A percentile compares a stretch with the other conserved stretches of the same genome.
phyloP scores from a whole-genome alignment of 2,113 vertebrate genomes.

The Gasterosteus nipponicus region DNA sequence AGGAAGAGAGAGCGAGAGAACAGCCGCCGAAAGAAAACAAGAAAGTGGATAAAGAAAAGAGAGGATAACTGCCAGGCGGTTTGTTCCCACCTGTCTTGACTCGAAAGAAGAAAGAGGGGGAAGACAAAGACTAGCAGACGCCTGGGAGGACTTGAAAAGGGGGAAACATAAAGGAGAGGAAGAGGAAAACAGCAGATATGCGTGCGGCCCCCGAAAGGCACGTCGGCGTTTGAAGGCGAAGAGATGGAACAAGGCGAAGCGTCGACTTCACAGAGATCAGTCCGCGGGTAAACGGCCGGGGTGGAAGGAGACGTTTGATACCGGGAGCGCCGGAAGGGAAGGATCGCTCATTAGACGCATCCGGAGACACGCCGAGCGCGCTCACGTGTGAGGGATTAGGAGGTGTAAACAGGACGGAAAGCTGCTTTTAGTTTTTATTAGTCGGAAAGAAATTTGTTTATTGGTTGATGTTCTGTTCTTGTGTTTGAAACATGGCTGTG shows the following conservation, averaged over 20 bases:
- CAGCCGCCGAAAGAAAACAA: constrained; percentile 58
- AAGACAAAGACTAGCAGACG: constrained; percentile 70
- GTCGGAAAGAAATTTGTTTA: constrained; percentile 35
- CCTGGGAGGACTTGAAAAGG: constrained; percentile 76
- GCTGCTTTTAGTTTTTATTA: constrained; percentile 14
- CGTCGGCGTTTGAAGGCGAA: constrained; percentile 71
- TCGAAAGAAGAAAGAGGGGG: constrained; percentile 69
- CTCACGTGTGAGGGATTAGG: constrained; percentile 59
- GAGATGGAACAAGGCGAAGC: constrained; percentile 69
- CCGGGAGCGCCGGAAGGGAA: constrained; percentile 72
- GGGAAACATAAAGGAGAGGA: constrained; percentile 63
- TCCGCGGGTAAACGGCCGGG: constrained; percentile 74
- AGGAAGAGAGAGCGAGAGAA: constrained; percentile 28
- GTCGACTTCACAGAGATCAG: constrained; percentile 74
- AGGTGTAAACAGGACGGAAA: constrained; percentile 65
- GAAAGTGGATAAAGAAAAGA: constrained; percentile 61
- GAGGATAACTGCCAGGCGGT: constrained; percentile 72
- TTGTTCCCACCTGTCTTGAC: constrained; percentile 78
- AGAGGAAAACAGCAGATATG: constrained; percentile 72
- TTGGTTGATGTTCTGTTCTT: constrained; percentile 21
- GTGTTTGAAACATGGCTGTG: constrained; percentile 20
- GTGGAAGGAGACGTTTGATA: constrained; percentile 77
- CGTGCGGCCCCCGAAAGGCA: constrained; percentile 75
- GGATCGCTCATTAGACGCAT: constrained; percentile 72
- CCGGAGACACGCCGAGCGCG: constrained; percentile 49